phyloP scores from a whole-genome alignment of 2,113 vertebrate species.

The Pluvianellus socialis region DNA sequence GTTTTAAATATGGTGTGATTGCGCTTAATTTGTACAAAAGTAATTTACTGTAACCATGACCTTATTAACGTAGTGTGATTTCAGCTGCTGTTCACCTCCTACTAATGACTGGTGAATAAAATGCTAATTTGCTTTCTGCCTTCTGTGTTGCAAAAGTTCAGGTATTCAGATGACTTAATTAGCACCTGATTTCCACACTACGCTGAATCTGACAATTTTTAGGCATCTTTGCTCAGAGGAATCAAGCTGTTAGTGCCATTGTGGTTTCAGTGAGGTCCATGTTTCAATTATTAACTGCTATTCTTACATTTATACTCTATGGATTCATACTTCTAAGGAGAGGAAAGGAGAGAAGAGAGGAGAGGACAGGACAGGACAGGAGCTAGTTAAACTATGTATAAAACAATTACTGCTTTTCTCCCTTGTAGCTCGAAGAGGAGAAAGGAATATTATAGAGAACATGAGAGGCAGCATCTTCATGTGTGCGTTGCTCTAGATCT shows the following conservation, averaged over 20 bases:
- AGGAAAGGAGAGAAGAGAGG: neutral
- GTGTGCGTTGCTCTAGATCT: neutral
- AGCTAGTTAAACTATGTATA: neutral
- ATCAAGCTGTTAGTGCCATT: neutral
- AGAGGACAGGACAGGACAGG: too few species aligned
- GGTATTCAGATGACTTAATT: conserved; percentile 60
- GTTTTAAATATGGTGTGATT: neutral
- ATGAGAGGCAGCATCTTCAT: neutral
- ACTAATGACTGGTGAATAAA: conserved; percentile 67
- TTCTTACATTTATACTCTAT: neutral
- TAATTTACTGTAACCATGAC: conserved; percentile 50
- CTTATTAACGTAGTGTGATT: conserved; percentile 51
- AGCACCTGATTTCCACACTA: conserved; percentile 25
- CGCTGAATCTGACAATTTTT: neutral
- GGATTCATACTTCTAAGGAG: neutral
- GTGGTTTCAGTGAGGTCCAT: neutral
- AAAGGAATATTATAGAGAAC: neutral
- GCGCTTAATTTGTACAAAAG: conserved; percentile 27
- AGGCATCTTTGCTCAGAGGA: neutral
- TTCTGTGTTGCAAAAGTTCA: conserved; percentile 58
- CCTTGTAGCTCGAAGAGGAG: neutral
- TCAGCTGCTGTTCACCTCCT: conserved; percentile 58
- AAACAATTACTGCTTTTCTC: neutral
- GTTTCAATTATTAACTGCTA: neutral
- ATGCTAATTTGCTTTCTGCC: conserved; percentile 51